phyloP scores from a whole-genome alignment of 2,113 vertebrate genomes.

The Gadus macrocephalus region DNA sequence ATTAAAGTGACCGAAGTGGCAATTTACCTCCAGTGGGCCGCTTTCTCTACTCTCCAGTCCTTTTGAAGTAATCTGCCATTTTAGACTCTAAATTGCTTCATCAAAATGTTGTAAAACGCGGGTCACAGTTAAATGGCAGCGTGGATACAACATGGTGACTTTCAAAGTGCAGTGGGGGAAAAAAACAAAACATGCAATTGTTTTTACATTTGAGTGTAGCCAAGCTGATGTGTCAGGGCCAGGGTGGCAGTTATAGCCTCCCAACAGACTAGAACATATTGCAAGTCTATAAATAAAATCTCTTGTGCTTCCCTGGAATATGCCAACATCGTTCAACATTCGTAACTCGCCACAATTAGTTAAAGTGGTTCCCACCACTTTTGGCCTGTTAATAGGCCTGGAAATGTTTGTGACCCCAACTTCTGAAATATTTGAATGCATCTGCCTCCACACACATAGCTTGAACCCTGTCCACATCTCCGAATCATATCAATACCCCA shows the following conservation, averaged over 20 bases:
- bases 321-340: no score
- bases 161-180: constrained; percentile 7
- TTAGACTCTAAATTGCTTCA: constrained; percentile 54
- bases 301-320: no score
- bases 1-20: constrained; percentile 60
- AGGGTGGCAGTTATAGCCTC: not conserved
- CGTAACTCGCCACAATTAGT: no score
- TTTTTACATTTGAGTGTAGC: no score
- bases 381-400: no score
- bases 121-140: constrained; percentile 29
- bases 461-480: no score
- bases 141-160: constrained; percentile 32
- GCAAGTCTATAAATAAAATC: no score
- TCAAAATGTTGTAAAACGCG: constrained; percentile 48
- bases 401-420: no score
- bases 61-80: constrained; percentile 62
- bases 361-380: no score
- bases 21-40: constrained; percentile 50
- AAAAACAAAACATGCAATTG: not conserved
- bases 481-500: no score
- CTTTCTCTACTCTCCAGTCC: constrained; percentile 3
- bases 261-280: not conserved
- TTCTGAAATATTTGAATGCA: no score
- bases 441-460: no score
- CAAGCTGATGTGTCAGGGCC: not conserved